Conservation (phyloP, 2,113 vertebrate species). For the Glaucidium brasilianum region DNA sequence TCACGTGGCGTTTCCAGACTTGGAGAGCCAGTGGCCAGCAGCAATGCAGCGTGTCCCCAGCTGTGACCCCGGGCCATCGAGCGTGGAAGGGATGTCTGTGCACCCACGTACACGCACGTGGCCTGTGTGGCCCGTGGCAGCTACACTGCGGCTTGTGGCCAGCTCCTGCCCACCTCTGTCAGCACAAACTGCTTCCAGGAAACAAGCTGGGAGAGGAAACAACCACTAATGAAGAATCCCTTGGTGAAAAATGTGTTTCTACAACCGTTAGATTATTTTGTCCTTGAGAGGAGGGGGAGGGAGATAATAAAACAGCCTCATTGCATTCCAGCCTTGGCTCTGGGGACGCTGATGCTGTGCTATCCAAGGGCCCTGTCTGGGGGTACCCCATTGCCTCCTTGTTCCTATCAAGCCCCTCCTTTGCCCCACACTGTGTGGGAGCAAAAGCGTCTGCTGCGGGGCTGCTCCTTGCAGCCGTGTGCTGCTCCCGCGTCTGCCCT, state of each 20-base stretch:
- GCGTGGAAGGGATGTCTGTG: not conserved
- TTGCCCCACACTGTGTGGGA: not conserved
- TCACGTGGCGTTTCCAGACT: not conserved
- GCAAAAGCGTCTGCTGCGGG: not conserved
- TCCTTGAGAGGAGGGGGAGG: not conserved
- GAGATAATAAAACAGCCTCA: not conserved
- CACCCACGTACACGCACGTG: accelerated
- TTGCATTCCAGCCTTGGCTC: not conserved
- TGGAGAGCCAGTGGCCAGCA: not conserved
- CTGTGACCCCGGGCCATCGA: accelerated
- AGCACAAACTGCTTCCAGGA: slow-evolving; percentile 23
- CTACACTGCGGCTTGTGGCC: not conserved
- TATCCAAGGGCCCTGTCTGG: not conserved
- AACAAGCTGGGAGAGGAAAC: not conserved
- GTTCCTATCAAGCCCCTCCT: not conserved
- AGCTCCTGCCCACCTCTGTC: not conserved
- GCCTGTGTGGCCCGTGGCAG: not conserved
- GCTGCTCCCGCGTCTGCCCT: not conserved
- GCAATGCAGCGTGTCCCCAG: not conserved
- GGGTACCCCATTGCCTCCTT: not conserved
- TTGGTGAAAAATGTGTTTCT: slow-evolving; percentile 7
- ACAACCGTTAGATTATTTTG: not conserved
- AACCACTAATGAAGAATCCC: not conserved
- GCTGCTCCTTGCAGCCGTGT: accelerated
- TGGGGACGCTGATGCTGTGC: not conserved